phyloP scores from a whole-genome alignment of 2,113 vertebrate genomes.

The Rissa tridactyla region DNA sequence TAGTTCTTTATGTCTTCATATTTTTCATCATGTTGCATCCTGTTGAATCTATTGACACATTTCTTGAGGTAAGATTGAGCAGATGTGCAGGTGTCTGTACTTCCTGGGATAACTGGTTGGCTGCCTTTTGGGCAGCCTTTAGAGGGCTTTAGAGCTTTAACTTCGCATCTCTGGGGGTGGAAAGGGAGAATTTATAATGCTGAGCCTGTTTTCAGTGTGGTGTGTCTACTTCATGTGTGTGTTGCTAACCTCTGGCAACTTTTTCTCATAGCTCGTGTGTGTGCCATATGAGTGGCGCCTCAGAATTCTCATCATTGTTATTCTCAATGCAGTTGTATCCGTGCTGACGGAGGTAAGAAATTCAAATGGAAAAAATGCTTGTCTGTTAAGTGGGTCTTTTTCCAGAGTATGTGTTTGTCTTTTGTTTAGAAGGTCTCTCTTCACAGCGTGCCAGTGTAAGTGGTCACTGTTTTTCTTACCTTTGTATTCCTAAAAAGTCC shows the following conservation, averaged over 20 bases:
- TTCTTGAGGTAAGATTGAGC: conserved; percentile 83
- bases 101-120: background rate
- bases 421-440: background rate
- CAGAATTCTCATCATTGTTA: conserved; percentile 80
- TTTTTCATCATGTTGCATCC: conserved; percentile 90
- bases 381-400: background rate
- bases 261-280: conserved; percentile 85
- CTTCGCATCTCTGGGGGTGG: background rate
- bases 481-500: background rate
- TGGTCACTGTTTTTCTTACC: background rate
- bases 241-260: conserved; percentile 3
- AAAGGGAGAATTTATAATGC: background rate
- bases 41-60: conserved; percentile 73
- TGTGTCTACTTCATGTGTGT: background rate
- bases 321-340: conserved; percentile 82
- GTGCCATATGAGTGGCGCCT: conserved; percentile 88
- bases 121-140: background rate
- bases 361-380: background rate
- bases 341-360: conserved; percentile 89
- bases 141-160: background rate
- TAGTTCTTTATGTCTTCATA: conserved; percentile 76
- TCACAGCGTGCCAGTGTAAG: background rate
- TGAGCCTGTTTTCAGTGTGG: background rate
- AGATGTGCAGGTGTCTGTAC: background rate
- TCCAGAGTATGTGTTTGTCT: background rate